phyloP scores from a whole-genome alignment of 2,113 vertebrate species.

The Buteo buteo region DNA sequence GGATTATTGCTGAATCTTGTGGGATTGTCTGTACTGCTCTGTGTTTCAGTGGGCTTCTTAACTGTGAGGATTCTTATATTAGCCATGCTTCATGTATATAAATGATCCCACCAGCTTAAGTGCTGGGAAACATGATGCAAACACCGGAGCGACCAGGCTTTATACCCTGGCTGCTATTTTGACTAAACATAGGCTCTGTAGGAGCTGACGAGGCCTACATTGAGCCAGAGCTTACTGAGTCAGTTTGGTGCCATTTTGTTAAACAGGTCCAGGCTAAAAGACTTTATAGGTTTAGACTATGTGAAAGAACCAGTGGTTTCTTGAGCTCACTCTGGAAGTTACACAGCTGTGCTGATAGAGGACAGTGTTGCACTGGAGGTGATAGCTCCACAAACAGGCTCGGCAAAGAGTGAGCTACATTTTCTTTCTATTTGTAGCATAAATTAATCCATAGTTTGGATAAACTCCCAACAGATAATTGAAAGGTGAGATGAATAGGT shows the following conservation, averaged over 20 bases:
- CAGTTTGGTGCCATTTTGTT: not conserved
- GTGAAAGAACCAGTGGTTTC: not conserved
- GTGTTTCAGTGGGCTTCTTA: not conserved
- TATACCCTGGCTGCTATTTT: not conserved
- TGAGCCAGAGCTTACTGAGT: not conserved
- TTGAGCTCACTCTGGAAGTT: not conserved
- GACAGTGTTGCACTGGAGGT: not conserved
- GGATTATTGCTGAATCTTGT: not conserved
- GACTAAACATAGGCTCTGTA: fast-evolving
- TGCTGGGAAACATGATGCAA: not conserved
- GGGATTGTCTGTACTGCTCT: not conserved
- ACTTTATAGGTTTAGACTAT: fast-evolving
- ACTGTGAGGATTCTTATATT: fast-evolving
- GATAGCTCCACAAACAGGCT: not conserved
- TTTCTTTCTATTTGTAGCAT: not conserved
- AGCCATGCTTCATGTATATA: not conserved
- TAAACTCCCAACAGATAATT: not conserved
- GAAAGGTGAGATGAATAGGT: not conserved
- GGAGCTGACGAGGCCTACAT: not conserved
- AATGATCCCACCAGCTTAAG: not conserved
- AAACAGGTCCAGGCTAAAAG: not conserved
- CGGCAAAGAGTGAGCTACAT: not conserved
- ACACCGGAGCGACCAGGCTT: fast-evolving
- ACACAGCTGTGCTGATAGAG: not conserved
- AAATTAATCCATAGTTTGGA: not conserved